Conservation (phyloP, 2,797 vertebrate genomes). For the Syngnathus acus region DNA sequence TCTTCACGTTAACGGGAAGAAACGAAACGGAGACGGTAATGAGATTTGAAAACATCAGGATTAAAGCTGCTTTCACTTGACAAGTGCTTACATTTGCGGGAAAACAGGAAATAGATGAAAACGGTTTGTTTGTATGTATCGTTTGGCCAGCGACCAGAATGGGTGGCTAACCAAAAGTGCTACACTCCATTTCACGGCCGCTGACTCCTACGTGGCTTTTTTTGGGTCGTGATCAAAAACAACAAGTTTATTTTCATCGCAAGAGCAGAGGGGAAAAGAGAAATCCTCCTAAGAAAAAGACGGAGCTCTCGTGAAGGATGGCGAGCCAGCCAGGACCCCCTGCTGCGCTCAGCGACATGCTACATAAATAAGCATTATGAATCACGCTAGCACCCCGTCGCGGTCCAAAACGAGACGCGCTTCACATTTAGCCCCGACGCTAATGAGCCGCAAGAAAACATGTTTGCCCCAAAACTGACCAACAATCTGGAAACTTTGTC, state of each 20-base stretch:
- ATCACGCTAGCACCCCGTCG: constrained; percentile 63
- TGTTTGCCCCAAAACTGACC: background rate
- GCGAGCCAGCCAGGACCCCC: constrained; percentile 51
- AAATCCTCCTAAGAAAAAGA: constrained; percentile 37
- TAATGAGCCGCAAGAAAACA: constrained; percentile 23
- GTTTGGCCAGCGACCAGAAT: constrained; percentile 13
- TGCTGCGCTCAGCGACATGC: constrained; percentile 55
- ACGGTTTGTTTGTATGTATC: background rate
- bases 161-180: constrained; percentile 16
- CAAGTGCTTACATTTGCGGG: constrained; percentile 16
- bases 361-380: constrained; percentile 74
- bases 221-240: constrained; percentile 51
- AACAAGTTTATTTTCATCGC: constrained; percentile 30
- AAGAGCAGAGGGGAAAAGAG: constrained; percentile 33
- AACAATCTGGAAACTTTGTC: constrained; percentile 1
- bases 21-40: background rate
- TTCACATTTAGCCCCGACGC: constrained; percentile 63
- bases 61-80: constrained; percentile 35
- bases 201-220: constrained; percentile 43
- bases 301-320: constrained; percentile 59
- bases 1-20: background rate
- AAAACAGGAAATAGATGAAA: background rate
- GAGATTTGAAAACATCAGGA: constrained; percentile 8
- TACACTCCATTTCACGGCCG: constrained; percentile 20
- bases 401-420: constrained; percentile 63